A percentile compares a stretch with the other conserved stretches of the same genome.
Conservation (phyloP, 1,140 invertebrate genomes). For the Choristoneura fumiferana region DNA sequence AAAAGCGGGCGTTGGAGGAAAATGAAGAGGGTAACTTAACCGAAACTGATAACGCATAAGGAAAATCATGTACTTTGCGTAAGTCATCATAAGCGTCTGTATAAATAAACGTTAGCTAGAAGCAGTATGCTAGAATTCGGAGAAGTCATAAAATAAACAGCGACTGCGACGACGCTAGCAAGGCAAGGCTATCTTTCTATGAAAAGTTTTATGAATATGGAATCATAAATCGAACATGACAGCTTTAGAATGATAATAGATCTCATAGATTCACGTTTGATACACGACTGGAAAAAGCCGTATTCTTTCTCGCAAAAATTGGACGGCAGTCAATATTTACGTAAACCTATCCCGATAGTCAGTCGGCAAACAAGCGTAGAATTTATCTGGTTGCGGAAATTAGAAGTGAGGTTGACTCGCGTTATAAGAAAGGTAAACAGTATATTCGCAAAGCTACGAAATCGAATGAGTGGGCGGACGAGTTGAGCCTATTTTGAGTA, state of each 20-base stretch:
- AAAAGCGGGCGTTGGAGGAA: background rate
- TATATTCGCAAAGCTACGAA: conserved; percentile 26
- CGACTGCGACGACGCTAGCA: too few relatives aligned
- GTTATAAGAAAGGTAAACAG: conserved; percentile 6
- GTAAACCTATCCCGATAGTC: conserved; percentile 5
- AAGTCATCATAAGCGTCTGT: too few relatives aligned
- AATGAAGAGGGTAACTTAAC: background rate
- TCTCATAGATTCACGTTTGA: too few relatives aligned
- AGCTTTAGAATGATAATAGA: too few relatives aligned
- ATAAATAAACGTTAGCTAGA: too few relatives aligned
- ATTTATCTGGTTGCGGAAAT: conserved; percentile 7
- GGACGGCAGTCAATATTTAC: conserved; percentile 15
- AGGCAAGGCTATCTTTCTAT: too few relatives aligned
- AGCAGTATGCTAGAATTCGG: too few relatives aligned
- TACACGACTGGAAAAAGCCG: background rate
- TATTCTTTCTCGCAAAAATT: conserved; percentile 1
- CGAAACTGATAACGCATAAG: conserved; percentile 6
- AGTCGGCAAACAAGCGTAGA: conserved; percentile 5
- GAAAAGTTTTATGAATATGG: too few relatives aligned
- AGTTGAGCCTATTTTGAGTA: conserved; percentile 20
- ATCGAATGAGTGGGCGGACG: conserved; percentile 29
- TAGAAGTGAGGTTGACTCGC: conserved; percentile 4
- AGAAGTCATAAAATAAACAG: too few relatives aligned
- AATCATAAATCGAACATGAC: too few relatives aligned
- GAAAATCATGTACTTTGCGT: background rate